Evolutionary conservation across 2,113 vertebrate genomes (phyloP).

Genomic region (Xiphorhynchus elegans): DNA sequence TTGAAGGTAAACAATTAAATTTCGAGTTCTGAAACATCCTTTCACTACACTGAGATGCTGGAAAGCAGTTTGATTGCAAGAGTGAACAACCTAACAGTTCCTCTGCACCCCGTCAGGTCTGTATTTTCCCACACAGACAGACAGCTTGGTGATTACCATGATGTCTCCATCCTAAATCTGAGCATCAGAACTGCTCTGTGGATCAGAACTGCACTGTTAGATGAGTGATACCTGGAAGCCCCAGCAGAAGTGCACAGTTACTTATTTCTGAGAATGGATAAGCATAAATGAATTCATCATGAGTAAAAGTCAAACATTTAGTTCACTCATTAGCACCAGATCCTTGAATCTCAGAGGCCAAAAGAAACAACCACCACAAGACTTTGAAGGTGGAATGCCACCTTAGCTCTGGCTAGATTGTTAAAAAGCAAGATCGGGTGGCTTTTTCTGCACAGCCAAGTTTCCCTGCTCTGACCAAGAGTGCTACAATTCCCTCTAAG

Average conservation of each 20-base stretch:
- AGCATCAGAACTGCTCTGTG: not conserved
- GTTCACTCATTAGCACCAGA: slow-evolving; percentile 27
- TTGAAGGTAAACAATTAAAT: not conserved
- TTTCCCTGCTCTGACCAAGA: not conserved
- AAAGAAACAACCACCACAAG: slow-evolving; percentile 31
- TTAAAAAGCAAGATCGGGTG: not conserved
- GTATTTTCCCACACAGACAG: not conserved
- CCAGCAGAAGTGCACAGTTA: not conserved
- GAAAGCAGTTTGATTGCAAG: not conserved
- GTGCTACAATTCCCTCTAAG: not conserved
- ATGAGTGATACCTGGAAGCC: not conserved
- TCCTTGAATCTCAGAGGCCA: not conserved
- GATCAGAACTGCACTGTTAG: not conserved
- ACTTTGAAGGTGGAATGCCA: not conserved
- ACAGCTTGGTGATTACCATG: not conserved
- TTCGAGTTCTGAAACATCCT: not conserved
- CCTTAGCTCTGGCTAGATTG: not conserved
- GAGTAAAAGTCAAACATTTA: slow-evolving; percentile 13
- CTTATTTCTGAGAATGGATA: slow-evolving; percentile 13
- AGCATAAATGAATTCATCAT: slow-evolving; percentile 19
- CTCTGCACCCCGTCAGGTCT: not conserved
- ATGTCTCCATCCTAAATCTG: not conserved
- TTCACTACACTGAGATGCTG: not conserved
- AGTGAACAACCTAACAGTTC: not conserved
- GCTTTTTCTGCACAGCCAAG: not conserved